A percentile compares a stretch with the other conserved stretches of the same genome.
Evolutionary conservation across 2,888 invertebrate genomes (phyloP).

Genomic region (Listrodromus nycthemerus): DNA sequence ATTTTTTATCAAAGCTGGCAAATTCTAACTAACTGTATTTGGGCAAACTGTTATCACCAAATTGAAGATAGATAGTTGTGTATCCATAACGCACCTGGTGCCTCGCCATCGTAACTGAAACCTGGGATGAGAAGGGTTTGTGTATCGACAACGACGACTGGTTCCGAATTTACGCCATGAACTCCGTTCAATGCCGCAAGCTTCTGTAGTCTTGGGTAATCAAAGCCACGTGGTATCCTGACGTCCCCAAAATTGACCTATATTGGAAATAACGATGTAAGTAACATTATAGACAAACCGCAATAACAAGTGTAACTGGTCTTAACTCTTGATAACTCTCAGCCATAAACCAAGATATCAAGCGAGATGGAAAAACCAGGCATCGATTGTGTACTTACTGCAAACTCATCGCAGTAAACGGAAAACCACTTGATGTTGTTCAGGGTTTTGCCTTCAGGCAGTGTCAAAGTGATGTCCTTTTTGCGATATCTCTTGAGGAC

Average conservation of each 20-base stretch:
- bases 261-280: slow-evolving; percentile 38
- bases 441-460: slow-evolving; percentile 94
- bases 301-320: too few species aligned
- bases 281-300: background rate
- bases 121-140: slow-evolving; percentile 96
- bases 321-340: too few species aligned
- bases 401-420: slow-evolving; percentile 96
- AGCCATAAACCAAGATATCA: too few species aligned
- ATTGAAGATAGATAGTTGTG: background rate
- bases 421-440: slow-evolving; percentile 94
- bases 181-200: slow-evolving; percentile 91
- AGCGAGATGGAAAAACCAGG: too few species aligned
- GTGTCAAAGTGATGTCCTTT: slow-evolving; percentile 92
- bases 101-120: slow-evolving; percentile 96
- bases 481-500: slow-evolving; percentile 93
- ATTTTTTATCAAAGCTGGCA: too few species aligned
- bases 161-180: slow-evolving; percentile 94
- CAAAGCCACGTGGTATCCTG: slow-evolving; percentile 90
- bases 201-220: slow-evolving; percentile 94
- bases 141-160: slow-evolving; percentile 95
- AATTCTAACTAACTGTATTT: too few species aligned
- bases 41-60: too few species aligned
- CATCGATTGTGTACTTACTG: slow-evolving; percentile 87
- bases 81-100: slow-evolving; percentile 90
- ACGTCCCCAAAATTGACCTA: slow-evolving; percentile 96